These are phyloP conservation scores for Sarcophilus harrisii DNA, from an alignment of 2,797 vertebrate species.

Conservation along the genomic window DNA sequence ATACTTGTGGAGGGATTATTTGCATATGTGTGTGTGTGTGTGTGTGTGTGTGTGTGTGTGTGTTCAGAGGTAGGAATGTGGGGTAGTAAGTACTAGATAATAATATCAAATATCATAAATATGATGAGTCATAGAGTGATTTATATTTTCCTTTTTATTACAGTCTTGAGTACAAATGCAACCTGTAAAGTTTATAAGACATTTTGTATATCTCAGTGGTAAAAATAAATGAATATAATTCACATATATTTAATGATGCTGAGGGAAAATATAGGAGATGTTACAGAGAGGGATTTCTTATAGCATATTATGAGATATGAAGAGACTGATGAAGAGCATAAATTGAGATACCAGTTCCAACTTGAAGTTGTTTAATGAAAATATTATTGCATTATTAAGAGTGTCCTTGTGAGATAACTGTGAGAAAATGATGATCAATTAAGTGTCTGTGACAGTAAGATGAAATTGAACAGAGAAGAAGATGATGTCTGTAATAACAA, in stretches of 20 bases:
- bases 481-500: neutral
- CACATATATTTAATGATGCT: neutral
- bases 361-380: neutral
- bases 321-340: neutral
- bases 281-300: neutral
- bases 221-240: neutral
- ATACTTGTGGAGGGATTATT: neutral
- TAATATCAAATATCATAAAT: neutral
- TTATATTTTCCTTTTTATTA: neutral
- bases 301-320: neutral
- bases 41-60: no score
- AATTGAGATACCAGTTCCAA: neutral
- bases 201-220: neutral
- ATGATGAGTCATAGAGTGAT: neutral
- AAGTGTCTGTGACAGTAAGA: neutral
- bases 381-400: neutral
- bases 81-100: neutral
- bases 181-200: neutral
- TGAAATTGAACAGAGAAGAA: neutral
- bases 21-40: no score
- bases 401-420: neutral
- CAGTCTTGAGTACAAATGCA: neutral
- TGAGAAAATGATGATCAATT: neutral
- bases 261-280: conserved; percentile 7
- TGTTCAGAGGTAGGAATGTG: neutral